Base-by-base conservation (phyloP, 2,888 invertebrate species). In the Eurois occulta region DNA sequence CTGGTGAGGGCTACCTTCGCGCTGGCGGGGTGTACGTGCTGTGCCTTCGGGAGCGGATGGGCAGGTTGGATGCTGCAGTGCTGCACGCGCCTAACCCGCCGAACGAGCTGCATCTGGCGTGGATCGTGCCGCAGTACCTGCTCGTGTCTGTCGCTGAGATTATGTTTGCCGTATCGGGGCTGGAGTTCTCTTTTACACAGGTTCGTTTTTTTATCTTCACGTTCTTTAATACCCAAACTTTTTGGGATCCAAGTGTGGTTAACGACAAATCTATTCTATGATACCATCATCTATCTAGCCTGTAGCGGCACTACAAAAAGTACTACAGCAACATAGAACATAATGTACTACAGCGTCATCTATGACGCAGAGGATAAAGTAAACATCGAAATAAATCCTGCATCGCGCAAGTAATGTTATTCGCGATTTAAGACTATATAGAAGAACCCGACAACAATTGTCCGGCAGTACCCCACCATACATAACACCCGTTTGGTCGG, bases 181-280 rank as follows among this genome's bases (percentile, higher is more conserved):
- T 98, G 35, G 98, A 98, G 90, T 99, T 99, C 93, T 98, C 98
- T 2, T 99, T 98, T 91, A 98, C 98, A 6, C 98, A 98, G 97
- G 98, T 94, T 65, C 35, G 32, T 43, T 65, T 41, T 4, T 62
- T 41, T n/a, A 24, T 41, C 8, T 60, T 41, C 41, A 41, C 11
- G 41, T 41, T n/a, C 28, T 28, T 58, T 28, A 13, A 28, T 58
- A 16, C 28, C 28, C 28, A 13, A 58, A 13, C n/a, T 28, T 58
- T 28, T 58, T 6, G 13, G 55, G 5, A 55, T 13, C 16, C 13
- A 58, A 28, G 58, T 58, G n/a, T 13, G n/a, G n/a, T 28, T 13
- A 52, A 0, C 10, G 52, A 10, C 24, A 52, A 24, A 52, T 52
- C 24, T 52, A 24, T 52, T 10, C 24, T 52, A n/a, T n/a, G n/a